Evolutionary conservation across 2,797 vertebrate species (phyloP), one percentile per base, ranked within the genome.

Genomic region (Pelodytes ibericus): DNA sequence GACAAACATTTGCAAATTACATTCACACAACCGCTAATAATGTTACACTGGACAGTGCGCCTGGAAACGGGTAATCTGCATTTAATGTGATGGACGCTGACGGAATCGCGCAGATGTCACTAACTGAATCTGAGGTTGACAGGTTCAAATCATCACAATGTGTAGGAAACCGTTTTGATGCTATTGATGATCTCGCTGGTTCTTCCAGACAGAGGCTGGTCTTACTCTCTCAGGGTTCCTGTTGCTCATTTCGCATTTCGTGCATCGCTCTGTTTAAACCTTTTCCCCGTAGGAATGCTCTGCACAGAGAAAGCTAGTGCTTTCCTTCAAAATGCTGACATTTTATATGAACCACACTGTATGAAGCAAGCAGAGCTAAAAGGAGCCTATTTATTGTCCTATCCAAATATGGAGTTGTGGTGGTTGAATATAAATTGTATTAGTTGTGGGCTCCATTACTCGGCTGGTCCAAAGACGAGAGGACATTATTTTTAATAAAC

Each of bases 1-100:
- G 64, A 74, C 72, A 79, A 74, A 79, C 64, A 73, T 79, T 79
- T 73, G 71, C 71, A 79, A 79, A 79, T 73, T 79, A 79, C 62
- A 78, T 78, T 78, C 63, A 56, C 59, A 44, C 63, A 68, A 69
- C 71, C 69, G 64, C 64, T 79, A 73, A 79, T 73, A 69, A 73
- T 79, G 71, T 74, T 79, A 56, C 73, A 69, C 71, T 69, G 77
- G 71, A 69, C 77, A 79, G 77, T 66, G 69, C 57, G 63, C 47
- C 30, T 56, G 53, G 63, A 74, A 69, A 69, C 26, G 29, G 69
- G 71, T 73, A 79, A 79, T 79, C 77, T 79, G 77, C 77, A 79
- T 79, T 79, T 79, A 67, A 79, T 79, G 73, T 79, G 71, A 79
- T 79, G 69, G 77, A 79, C 69, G 64, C 77, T 66, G 64, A 69